phyloP scores from a whole-genome alignment of 1,140 invertebrate species.

The Drosophila trapezifrons region DNA sequence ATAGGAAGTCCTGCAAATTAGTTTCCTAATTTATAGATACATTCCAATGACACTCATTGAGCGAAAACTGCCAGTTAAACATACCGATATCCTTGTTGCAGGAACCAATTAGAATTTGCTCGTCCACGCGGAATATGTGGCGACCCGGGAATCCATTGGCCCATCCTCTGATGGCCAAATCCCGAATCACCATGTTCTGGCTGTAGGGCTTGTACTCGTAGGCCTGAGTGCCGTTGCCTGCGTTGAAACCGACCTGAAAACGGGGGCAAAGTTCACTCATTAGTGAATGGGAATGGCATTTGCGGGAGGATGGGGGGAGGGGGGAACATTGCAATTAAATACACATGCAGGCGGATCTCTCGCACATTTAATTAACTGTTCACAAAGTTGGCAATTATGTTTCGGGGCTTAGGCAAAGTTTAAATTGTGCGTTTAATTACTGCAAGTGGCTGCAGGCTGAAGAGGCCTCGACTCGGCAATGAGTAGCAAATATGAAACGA shows the following conservation, averaged over 20 bases:
- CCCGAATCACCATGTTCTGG: conserved; percentile 92
- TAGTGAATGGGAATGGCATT: background rate
- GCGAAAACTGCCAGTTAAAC: conserved; percentile 47
- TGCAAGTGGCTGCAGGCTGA: conserved; percentile 36
- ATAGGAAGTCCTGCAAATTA: conserved; percentile 15
- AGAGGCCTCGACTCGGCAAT: conserved; percentile 12
- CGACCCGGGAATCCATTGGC: conserved; percentile 94
- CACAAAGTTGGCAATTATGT: conserved; percentile 53
- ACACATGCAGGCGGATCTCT: conserved; percentile 22
- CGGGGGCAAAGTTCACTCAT: conserved; percentile 12
- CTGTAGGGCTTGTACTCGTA: conserved; percentile 96
- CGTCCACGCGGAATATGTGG: conserved; percentile 97
- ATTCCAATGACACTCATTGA: conserved; percentile 27
- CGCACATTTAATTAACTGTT: conserved; percentile 51
- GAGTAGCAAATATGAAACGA: conserved; percentile 1
- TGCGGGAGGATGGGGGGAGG: background rate
- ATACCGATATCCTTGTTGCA: conserved; percentile 95
- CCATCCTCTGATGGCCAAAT: conserved; percentile 92
- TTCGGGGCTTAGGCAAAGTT: conserved; percentile 47
- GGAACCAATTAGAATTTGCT: conserved; percentile 95
- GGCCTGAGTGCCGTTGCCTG: conserved; percentile 95
- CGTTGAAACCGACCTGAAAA: conserved; percentile 95
- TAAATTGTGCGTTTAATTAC: conserved; percentile 49
- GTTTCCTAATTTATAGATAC: background rate
- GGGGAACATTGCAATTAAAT: conserved; percentile 23